Evolutionary conservation across 2,113 vertebrate genomes (phyloP).

Genomic region (Xiphophorus maculatus): DNA sequence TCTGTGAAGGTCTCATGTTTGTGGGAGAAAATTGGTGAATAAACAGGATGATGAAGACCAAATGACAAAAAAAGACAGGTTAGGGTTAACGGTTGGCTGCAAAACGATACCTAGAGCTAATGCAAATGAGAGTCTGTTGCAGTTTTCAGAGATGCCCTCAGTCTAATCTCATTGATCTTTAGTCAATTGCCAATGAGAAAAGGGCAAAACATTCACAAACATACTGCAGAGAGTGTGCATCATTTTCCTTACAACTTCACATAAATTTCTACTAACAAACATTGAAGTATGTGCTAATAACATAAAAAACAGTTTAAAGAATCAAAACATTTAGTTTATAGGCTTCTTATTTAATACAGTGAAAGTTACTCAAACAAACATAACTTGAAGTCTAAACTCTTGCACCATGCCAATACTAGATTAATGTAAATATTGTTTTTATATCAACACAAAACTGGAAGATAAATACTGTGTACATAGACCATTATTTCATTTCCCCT

Average conservation of each 20-base stretch:
- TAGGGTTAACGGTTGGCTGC: no score
- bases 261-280: not conserved
- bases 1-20: no score
- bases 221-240: no score
- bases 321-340: not conserved
- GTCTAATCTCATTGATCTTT: no score
- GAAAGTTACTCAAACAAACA: not conserved
- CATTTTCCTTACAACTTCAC: not conserved
- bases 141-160: no score
- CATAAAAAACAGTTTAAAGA: not conserved
- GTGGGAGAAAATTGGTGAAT: no score
- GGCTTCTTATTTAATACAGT: not conserved
- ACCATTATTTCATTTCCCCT: constrained; percentile 65
- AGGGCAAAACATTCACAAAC: no score
- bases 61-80: no score
- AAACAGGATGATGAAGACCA: no score
- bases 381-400: not conserved
- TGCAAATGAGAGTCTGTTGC: no score
- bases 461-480: constrained; percentile 39
- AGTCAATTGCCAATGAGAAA: not conserved
- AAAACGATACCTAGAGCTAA: no score
- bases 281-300: not conserved
- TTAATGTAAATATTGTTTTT: constrained; percentile 57
- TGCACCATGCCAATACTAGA: constrained; percentile 13
- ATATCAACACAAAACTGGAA: constrained; percentile 18